Evolutionary conservation across 2,888 invertebrate species (phyloP), one percentile per base, ranked within the genome.

Genomic region (Netelia fuscicornis): DNA sequence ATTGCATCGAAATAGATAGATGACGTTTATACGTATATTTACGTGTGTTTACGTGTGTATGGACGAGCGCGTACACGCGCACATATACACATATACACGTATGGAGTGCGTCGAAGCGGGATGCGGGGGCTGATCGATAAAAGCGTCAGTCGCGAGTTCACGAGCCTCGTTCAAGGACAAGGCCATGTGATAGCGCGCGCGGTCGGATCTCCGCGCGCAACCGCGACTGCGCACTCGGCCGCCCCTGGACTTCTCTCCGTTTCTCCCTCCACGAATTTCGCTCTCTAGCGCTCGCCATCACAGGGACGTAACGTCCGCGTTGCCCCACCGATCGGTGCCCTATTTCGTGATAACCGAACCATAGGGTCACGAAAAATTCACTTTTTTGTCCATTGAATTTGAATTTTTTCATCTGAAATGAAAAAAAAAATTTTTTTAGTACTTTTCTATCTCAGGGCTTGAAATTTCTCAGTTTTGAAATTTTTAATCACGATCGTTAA

Each of bases 81-180:
- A 56, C 17, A 56, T 5, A 56, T 0, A 56, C 17, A 56, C 5
- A 56, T 5, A n/a, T 88, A 17, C 11, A 56, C 58, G 89, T 89
- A 88, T 89, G 88, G 91, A 92, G 90, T 90, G 91, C 91, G 91
- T 90, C 89, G 91, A 91, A 90, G 92, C 91, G 91, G 92, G 92
- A 90, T 92, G 93, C 92, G 93, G 93, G 92, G 93, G 93, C 93
- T 93, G 93, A 93, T 94, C 94, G 93, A 93, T 93, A 93, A 93
- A 93, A 91, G 93, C 92, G 89, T 88, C 87, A 88, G 89, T 90
- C 90, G 80, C 74, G 94, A 92, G 94, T 94, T 94, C 94, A 94
- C 93, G 91, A 92, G 93, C 94, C 94, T 91, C 93, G 92, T 94
- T 94, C 94, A 94, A 95, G 95, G 95, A 95, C 95, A 95, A 95